Evolutionary conservation across 1,140 invertebrate genomes (phyloP), one percentile per base, ranked within the genome.

Genomic region (Drosophila orena): DNA sequence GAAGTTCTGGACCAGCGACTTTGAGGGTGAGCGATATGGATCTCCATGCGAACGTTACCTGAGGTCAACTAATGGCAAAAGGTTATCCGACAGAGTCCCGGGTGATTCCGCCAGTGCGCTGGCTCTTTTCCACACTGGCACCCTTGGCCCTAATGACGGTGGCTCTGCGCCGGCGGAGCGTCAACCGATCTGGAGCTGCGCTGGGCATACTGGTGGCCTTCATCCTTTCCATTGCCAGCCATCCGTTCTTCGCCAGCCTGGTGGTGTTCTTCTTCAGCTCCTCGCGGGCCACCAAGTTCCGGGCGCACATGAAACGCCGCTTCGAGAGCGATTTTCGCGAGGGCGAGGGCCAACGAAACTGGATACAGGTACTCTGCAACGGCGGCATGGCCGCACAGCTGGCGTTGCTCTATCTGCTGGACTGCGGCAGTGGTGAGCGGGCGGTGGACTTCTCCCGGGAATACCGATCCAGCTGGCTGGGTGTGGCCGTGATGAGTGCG

Each of bases 311-410:
- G 55, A 98, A 98, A 91, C 93, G 92, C 40, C 95, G 95, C 79
- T 86, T 97, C 53, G 97, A 98, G 92, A 93, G 93, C 43, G 95
- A 97, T 78, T 97, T 95, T 79, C 97, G 97, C 93, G 96, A 97
- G 94, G 92, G 92, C 52, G 90, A 92, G 43, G 97, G 97, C 0
- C 96, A 97, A 90, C 94, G 97, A 75, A 97, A 97, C 92, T 98
- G 97, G 97, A 93, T 98, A 7, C 97, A 98, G 92, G 97, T 98
- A 4, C 84, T 98, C 0, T 98, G 97, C 91, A 98, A 98, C 94
- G 96, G 95, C 8, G 97, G 97, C 10, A 96, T 97, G 94, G 97
- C 97, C 14, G 94, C 95, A 5, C 94, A 96, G 77, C 92, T 98
- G 40, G 95, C 95, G 0, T 75, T 98, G 38, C 92, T 98, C 3